Evolutionary conservation across 2,888 invertebrate genomes (phyloP), one percentile per base, ranked within the genome.

Genomic region (Halictus ligatus): DNA sequence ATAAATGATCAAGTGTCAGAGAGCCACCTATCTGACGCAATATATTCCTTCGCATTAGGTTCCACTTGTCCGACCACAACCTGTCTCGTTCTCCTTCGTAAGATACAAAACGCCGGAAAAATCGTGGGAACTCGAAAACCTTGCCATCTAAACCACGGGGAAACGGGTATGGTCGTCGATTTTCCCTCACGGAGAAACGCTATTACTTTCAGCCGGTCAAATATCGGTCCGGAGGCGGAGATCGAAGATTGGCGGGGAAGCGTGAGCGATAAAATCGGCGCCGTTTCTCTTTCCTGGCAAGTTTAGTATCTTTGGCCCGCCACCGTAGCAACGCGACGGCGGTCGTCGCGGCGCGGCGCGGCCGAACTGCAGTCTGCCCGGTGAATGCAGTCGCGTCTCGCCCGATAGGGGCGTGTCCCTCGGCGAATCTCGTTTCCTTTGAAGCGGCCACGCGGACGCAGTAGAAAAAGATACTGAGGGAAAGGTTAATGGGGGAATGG

Each of bases 251-350:
- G 67, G 80, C 40, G 71, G 78, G 58, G 43, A 75, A 73, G 67
- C 72, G 67, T 21, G 35, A 21, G 80, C 64, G 84, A 78, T 76
- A 73, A 74, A 72, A 80, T 86, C 89, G 80, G 58, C 50, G 80
- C 69, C 81, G 79, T 90, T 86, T 81, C 76, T 89, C 82, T 90
- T 79, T 50, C 29, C 71, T 79, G 79, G 80, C 82, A 87, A 84
- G 67, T 82, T 76, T 80, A 77, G 81, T 84, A 84, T 73, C 80
- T 76, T 78, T 72, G 7, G 29, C 29, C 25, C 54, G 46, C 46
- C 43, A 35, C 69, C 58, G 75, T 84, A 69, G 75, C 67, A 73
- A 54, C 80, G 46, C 21, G 74, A 43, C 80, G 83, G 85, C 88
- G 84, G 88, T 29, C 67, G 35, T 15, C 25, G n/a, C 18, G 13